phyloP scores from a whole-genome alignment of 2,797 vertebrate genomes.

The Monodelphis domestica region DNA sequence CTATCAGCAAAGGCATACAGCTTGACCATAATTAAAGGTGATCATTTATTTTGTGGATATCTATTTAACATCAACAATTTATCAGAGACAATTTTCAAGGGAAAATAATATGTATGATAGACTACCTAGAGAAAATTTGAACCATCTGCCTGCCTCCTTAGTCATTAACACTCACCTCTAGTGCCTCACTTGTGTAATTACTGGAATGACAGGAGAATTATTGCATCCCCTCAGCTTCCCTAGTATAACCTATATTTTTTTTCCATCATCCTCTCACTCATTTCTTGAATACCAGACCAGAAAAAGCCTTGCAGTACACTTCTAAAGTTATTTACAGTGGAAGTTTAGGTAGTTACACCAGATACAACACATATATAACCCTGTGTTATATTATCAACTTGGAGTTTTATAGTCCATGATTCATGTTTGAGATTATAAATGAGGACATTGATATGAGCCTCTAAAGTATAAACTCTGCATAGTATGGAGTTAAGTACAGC shows the following conservation, averaged over 20 bases:
- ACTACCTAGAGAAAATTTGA: conserved; percentile 71
- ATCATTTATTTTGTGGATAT: conserved; percentile 61
- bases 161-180: conserved; percentile 83
- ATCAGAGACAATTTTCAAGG: conserved; percentile 77
- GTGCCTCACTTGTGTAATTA: conserved; percentile 77
- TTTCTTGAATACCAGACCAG: conserved; percentile 54
- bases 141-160: conserved; percentile 78
- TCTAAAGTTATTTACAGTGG: neutral
- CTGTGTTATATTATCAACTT: neutral
- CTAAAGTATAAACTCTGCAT: neutral
- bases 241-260: conserved; percentile 52
- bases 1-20: conserved; percentile 49
- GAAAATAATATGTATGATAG: conserved; percentile 73
- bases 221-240: conserved; percentile 60
- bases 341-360: conserved; percentile 9
- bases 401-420: neutral
- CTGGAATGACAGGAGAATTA: conserved; percentile 79
- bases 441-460: neutral
- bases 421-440: neutral
- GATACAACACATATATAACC: neutral
- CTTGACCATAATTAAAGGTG: conserved; percentile 77
- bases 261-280: conserved; percentile 65
- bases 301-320: neutral
- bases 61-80: conserved; percentile 63
- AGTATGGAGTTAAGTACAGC: neutral